Base-by-base conservation (phyloP, 2,797 vertebrate genomes). In the Alcedo quadribrachys region DNA sequence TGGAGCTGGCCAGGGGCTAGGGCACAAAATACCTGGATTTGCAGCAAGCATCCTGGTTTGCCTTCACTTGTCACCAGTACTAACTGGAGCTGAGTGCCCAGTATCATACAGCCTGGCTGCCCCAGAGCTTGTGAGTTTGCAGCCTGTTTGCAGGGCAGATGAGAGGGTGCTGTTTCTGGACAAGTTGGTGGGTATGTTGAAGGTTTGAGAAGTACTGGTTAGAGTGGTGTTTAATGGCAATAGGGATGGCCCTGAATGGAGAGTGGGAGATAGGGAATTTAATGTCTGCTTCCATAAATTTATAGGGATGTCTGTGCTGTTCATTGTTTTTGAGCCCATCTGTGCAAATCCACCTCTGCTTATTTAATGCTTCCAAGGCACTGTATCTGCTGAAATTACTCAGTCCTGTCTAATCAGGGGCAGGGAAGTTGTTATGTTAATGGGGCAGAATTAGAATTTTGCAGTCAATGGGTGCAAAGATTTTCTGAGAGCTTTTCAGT, bases 391-490 rank as follows among this genome's bases (percentile, higher is more conserved):
- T 84, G 70, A 68, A 87, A 92, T 91, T 76, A 54, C 46, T 80
- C 50, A 85, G 43, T 17, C 69, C 55, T 92, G 81, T 70, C 76
- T 95, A 82, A 87, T 85, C 66, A 81, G 78, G 79, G 81, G 82
- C 65, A 76, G 61, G 66, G 60, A 93, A 81, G 66, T 77, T 91
- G 63, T 75, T 92, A 79, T 81, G 80, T 90, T 95, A 89, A 84
- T 92, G 71, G 84, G 78, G 45, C 62, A 96, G 90, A 90, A 87
- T 88, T 94, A 93, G 65, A 93, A 54, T 87, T 94, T 80, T 88
- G 30, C 11, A 80, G 80, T 85, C 81, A 62, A 62, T 65, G n/a
- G 87, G 69, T 95, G 87, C 57, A 93, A 90, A 94, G 22, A n/a
- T 92, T 95, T 94, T 92, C 79, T 71, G 55, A 93, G 68, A 94